Evolutionary conservation across 2,888 invertebrate species (phyloP), one percentile per base, ranked within the genome.

Genomic region (Ypsolopha sequella): DNA sequence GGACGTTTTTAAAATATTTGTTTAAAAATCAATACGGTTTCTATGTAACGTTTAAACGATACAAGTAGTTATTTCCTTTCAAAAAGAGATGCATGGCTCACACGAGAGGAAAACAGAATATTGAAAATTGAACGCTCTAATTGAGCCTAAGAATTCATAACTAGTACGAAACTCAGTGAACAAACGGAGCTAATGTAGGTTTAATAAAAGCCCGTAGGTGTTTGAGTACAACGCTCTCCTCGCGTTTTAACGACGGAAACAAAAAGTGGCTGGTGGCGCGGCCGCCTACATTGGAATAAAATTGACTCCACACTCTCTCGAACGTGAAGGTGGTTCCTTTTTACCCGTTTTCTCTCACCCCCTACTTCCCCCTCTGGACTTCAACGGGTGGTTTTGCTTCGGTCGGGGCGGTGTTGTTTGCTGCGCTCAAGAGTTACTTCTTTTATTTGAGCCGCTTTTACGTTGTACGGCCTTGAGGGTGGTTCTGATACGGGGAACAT

Each of bases 241-340:
- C 81, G 78, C 81, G 80, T 84, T 86, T 79, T 85, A 79, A 67
- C 72, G 74, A 72, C 78, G 84, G 82, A 81, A 84, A 76, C 81
- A 86, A 86, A 86, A 86, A 86, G 85, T 82, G 74, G 76, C 76
- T 68, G 73, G 75, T 73, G 79, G 82, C 84, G 81, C 74, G 82
- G 85, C 80, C 78, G 82, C 80, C 85, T 82, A 82, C 85, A 84
- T 85, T 80, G 85, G 86, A 82, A 85, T 85, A 86, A 86, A 86
- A 86, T 85, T 85, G 84, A 85, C 86, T 86, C 84, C 82, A 82
- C 82, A 82, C 85, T 84, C 86, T 84, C 76, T 84, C 84, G 80
- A 79, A 84, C 80, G 85, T 76, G 81, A 81, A 85, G 80, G 84
- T 69, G 73, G 59, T 69, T 77, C 70, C 76, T 85, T 84, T 85